These are phyloP conservation scores for Leptopterna dolabrata DNA, from an alignment of 2,888 invertebrate genomes.

Conservation along the genomic window DNA sequence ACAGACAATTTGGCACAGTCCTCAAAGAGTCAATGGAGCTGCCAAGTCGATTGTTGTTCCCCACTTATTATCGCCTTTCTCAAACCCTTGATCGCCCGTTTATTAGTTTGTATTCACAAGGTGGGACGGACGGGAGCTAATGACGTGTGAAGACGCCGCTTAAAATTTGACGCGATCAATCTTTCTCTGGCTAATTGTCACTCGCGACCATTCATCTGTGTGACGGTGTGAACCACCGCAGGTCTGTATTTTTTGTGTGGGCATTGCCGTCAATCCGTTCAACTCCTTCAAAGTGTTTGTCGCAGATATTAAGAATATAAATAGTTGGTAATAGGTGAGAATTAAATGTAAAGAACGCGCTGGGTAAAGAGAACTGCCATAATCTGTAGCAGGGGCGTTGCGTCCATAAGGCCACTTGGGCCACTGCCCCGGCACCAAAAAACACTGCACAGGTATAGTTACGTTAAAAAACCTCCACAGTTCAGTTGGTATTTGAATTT, in stretches of 20 bases:
- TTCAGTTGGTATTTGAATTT: too few species aligned
- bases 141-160: constrained; percentile 28
- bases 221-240: neutral
- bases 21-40: neutral
- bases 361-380: too few species aligned
- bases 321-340: too few species aligned
- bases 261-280: too few species aligned
- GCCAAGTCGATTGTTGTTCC: neutral
- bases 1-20: neutral
- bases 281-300: too few species aligned
- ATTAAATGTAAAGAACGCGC: too few species aligned
- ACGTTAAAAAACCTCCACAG: too few species aligned
- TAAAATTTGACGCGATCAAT: constrained; percentile 10
- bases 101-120: constrained; percentile 5
- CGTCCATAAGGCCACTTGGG: too few species aligned
- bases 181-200: constrained; percentile 8
- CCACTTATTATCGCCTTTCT: neutral
- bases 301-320: too few species aligned
- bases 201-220: constrained; percentile 6
- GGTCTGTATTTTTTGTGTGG: neutral
- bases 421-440: too few species aligned
- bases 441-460: too few species aligned
- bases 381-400: too few species aligned
- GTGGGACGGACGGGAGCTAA: neutral
- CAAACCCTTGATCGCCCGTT: neutral